Conservation (phyloP, 2,888 invertebrate genomes). For the Eupeodes latifasciatus region DNA sequence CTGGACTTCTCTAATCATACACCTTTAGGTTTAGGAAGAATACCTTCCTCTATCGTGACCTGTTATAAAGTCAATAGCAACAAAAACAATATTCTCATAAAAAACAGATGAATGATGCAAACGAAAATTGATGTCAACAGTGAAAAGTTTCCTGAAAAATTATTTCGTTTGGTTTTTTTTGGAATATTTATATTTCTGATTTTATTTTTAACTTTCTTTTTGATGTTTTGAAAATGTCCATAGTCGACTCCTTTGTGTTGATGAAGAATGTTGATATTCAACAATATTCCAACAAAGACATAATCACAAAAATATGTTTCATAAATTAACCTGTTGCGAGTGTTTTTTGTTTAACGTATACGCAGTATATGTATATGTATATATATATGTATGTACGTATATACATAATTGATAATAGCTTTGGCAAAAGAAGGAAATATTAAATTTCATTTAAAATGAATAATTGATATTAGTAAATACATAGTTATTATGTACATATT, state of each 20-base stretch:
- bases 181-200: slow-evolving; percentile 5
- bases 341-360: too few relatives aligned
- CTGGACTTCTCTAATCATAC: too few relatives aligned
- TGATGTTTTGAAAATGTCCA: not conserved
- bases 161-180: not conserved
- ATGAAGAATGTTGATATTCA: too few relatives aligned
- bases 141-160: not conserved
- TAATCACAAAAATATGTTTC: slow-evolving; percentile 10
- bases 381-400: not conserved
- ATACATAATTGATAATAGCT: slow-evolving; percentile 28
- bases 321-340: slow-evolving; percentile 52
- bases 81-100: not conserved
- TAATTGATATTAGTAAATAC: slow-evolving; percentile 35
- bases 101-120: slow-evolving; percentile 7
- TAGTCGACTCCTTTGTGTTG: too few relatives aligned
- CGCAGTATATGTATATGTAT: not conserved
- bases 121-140: slow-evolving; percentile 5
- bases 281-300: not conserved
- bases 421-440: slow-evolving; percentile 50
- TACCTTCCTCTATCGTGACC: too few relatives aligned
- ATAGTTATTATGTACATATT: not conserved
- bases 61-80: too few relatives aligned
- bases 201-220: not conserved
- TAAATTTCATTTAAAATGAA: slow-evolving; percentile 51
- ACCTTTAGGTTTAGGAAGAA: too few relatives aligned